Base-by-base conservation (phyloP, 2,797 vertebrate genomes). In the Dromococcyx pavoninus region DNA sequence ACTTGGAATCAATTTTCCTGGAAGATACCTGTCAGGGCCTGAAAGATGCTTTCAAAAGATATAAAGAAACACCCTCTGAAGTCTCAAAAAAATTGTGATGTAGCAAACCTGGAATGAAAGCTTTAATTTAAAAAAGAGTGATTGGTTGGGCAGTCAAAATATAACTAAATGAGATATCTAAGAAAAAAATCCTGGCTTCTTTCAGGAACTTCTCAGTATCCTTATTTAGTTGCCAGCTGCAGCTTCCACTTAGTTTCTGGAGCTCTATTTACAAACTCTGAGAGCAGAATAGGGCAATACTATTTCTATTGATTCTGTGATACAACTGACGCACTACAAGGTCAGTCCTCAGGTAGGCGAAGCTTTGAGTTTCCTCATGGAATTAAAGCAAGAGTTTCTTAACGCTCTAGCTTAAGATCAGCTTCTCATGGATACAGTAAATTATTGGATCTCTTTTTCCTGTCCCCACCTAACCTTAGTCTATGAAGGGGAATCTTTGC, bases 1-100 rank as follows among this genome's bases (percentile, higher is more conserved):
- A 81, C 21, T 77, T 54, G 50, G 61, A 96, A 39, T 72, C 35
- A 94, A 32, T 69, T 95, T 95, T 76, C 78, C 73, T 88, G 69
- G 66, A 94, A 93, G 69, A 27, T 76, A 54, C 57, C 94, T 97
- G 83, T 94, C 77, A 88, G 73, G 41, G 43, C 41, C 92, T 82
- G 70, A 92, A 97, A 91, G 39, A n/a, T 41, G 50, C 65, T 94
- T 77, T 86, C 85, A 58, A 43, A 39, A 89, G 64, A 64, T 80
- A 64, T 61, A 95, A 94, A 88, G 64, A 91, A 35, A 64, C 13
- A 25, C 39, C 85, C 62, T 46, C 67, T 71, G 48, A 83, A 87
- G 69, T 86, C 32, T 91, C 24, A 2, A 69, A 82, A 44, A 83
- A 69, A 35, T 22, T 17, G 43, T 66, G 58, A 70, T 35, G 37